Conservation (phyloP, 2,888 invertebrate species). For the Sericinus montela region DNA sequence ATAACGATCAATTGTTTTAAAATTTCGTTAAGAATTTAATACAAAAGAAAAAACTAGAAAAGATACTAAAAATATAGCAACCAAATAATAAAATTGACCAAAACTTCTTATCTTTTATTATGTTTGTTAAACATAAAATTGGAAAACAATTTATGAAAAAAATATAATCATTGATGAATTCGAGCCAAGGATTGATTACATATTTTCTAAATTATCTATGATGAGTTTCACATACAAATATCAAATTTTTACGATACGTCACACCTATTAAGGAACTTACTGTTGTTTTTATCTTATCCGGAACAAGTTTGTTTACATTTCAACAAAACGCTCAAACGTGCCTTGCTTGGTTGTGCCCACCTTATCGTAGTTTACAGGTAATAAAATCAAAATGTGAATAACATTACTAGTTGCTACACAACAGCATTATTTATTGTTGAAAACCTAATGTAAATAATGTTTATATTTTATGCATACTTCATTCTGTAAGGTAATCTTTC, state of each 20-base stretch:
- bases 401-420: constrained; percentile 5
- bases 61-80: no score
- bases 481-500: constrained; percentile 32
- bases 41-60: no score
- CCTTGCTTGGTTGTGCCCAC: constrained; percentile 62
- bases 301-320: constrained; percentile 77
- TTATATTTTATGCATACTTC: neutral
- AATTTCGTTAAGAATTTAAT: no score
- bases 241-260: constrained; percentile 47
- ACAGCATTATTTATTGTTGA: constrained; percentile 1
- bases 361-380: constrained; percentile 69
- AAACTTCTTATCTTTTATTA: no score
- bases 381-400: constrained; percentile 55
- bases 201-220: neutral
- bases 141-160: no score
- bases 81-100: no score
- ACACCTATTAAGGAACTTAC: constrained; percentile 36
- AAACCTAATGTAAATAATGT: neutral
- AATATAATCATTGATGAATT: no score
- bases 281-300: constrained; percentile 75
- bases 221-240: constrained; percentile 10
- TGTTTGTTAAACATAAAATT: no score
- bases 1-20: neutral
- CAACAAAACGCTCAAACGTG: constrained; percentile 73
- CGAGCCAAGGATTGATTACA: no score